Percentiles rank a stretch among this genome's conserved stretches.
phyloP scores from a whole-genome alignment of 2,797 vertebrate genomes.

The Spinus pinus region DNA sequence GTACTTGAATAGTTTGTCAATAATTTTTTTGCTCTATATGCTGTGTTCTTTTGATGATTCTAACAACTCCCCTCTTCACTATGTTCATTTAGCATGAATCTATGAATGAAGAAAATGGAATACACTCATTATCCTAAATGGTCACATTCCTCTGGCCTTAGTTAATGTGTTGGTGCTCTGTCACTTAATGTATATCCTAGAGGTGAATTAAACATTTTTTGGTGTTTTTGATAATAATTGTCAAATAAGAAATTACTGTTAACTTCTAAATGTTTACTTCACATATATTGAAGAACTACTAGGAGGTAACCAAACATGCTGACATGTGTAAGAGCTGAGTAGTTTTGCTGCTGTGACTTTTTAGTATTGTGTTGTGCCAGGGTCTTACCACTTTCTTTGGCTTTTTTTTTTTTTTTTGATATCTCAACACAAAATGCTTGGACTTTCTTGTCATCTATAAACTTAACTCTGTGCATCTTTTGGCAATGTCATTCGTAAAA shows the following conservation, averaged over 20 bases:
- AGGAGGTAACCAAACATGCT: neutral
- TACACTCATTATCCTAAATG: neutral
- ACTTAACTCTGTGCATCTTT: neutral
- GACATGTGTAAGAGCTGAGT: neutral
- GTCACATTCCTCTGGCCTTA: neutral
- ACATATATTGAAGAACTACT: neutral
- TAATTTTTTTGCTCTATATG: neutral
- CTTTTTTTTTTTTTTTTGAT: neutral
- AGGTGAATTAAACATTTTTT: neutral
- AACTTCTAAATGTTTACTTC: neutral
- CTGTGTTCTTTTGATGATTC: neutral
- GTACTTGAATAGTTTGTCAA: neutral
- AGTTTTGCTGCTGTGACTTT: neutral
- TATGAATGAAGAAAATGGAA: neutral
- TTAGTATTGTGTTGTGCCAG: neutral
- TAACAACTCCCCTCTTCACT: neutral
- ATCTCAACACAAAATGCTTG: neutral
- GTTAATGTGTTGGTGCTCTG: neutral
- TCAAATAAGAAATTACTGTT: neutral
- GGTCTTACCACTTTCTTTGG: neutral
- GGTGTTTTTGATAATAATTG: neutral
- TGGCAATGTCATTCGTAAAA: neutral
- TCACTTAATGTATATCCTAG: neutral
- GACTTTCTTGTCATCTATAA: neutral
- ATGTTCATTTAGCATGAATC: neutral